Evolutionary conservation across 2,888 invertebrate genomes (phyloP).

Genomic region (Eupithecia abbreviata): DNA sequence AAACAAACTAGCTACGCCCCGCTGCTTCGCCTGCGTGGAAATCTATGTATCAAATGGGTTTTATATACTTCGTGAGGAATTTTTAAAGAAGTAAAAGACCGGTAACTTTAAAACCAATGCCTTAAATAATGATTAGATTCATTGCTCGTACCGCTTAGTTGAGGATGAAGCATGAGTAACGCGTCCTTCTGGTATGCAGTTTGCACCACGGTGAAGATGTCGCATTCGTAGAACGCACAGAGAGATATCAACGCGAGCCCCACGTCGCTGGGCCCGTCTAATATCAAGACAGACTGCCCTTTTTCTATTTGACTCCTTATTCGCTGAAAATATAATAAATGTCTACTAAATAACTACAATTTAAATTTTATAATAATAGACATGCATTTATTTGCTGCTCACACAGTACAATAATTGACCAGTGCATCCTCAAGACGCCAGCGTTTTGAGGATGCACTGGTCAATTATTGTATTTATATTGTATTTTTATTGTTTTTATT

Average conservation of each 20-base stretch:
- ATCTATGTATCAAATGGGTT: too few relatives aligned
- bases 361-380: too few relatives aligned
- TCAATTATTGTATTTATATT: too few relatives aligned
- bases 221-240: slow-evolving; percentile 53
- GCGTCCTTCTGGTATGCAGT: slow-evolving; percentile 53
- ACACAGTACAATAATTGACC: too few relatives aligned
- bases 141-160: slow-evolving; percentile 50
- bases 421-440: too few relatives aligned
- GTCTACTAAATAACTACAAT: too few relatives aligned
- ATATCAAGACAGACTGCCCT: slow-evolving; percentile 50
- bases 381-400: too few relatives aligned
- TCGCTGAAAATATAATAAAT: slow-evolving; percentile 43
- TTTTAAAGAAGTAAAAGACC: neutral
- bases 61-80: too few relatives aligned
- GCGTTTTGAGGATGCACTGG: too few relatives aligned
- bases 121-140: neutral
- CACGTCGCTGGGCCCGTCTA: slow-evolving; percentile 50
- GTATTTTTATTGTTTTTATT: too few relatives aligned
- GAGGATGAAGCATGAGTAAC: slow-evolving; percentile 56
- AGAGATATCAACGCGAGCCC: slow-evolving; percentile 65
- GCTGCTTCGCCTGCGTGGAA: too few relatives aligned
- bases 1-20: too few relatives aligned
- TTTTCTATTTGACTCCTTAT: slow-evolving; percentile 43
- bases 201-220: slow-evolving; percentile 58
- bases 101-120: neutral